Evolutionary conservation across 2,113 vertebrate species (phyloP).

Genomic region (Xerus inauris): DNA sequence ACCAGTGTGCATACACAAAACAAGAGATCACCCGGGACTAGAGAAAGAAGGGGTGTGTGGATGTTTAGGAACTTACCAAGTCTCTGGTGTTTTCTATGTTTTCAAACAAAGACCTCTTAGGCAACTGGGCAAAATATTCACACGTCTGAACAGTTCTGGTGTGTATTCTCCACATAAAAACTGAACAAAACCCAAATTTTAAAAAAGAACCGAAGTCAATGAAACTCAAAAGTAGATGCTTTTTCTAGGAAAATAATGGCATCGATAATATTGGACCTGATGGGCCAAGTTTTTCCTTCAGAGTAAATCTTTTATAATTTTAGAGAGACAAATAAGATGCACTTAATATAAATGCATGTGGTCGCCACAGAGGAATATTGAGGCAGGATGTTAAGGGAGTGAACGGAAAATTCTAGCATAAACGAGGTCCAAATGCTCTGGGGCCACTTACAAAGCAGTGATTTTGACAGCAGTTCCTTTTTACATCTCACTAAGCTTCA

Average conservation of each 20-base stretch:
- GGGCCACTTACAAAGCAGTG: too few relatives aligned
- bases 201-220: neutral
- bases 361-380: neutral
- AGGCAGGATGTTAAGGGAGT: accelerated
- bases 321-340: neutral
- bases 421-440: neutral
- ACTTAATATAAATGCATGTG: neutral
- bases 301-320: neutral
- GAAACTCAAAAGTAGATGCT: neutral
- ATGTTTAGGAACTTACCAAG: neutral
- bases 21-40: neutral
- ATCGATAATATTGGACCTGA: neutral
- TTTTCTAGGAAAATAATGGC: constrained; percentile 20
- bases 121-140: constrained; percentile 1
- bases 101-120: neutral
- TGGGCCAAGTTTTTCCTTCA: neutral
- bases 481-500: neutral
- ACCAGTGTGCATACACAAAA: neutral
- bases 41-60: neutral
- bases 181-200: neutral
- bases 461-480: neutral
- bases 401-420: neutral
- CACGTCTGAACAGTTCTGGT: neutral
- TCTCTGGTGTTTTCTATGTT: neutral
- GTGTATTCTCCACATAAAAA: neutral